phyloP scores from a whole-genome alignment of 2,888 invertebrate genomes.

The Nomada ferruginata region DNA sequence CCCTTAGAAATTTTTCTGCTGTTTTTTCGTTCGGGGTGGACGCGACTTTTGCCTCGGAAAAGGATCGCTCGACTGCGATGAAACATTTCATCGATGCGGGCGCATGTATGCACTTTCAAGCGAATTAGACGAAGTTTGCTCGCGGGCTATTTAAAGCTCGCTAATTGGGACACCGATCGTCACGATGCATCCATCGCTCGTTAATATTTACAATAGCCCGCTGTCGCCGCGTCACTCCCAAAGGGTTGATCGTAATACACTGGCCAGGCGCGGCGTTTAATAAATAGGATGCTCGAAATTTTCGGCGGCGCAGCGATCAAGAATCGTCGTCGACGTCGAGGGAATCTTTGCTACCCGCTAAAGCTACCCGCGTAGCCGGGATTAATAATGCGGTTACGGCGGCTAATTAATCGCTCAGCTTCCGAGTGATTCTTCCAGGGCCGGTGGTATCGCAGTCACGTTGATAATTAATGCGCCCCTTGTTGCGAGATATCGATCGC shows the following conservation, averaged over 20 bases:
- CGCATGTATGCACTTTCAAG: not conserved
- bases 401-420: conserved; percentile 65
- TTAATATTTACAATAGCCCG: conserved; percentile 16
- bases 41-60: not conserved
- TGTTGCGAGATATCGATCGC: conserved; percentile 66
- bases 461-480: conserved; percentile 66
- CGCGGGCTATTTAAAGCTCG: conserved; percentile 17
- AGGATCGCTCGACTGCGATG: not conserved
- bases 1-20: not conserved
- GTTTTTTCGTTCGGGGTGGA: not conserved
- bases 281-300: not conserved
- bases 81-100: not conserved
- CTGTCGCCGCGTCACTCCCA: not conserved
- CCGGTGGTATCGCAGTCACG: conserved; percentile 62
- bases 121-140: not conserved
- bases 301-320: not conserved
- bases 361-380: conserved; percentile 1
- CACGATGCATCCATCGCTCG: conserved; percentile 2
- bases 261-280: not conserved
- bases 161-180: conserved; percentile 27
- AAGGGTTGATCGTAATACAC: not conserved
- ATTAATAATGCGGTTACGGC: conserved; percentile 45
- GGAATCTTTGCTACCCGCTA: not conserved
- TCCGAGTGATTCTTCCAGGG: conserved; percentile 64
- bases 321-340: not conserved